These are phyloP conservation scores for Willisornis vidua DNA, from an alignment of 2,113 vertebrate species.

Conservation along the genomic window DNA sequence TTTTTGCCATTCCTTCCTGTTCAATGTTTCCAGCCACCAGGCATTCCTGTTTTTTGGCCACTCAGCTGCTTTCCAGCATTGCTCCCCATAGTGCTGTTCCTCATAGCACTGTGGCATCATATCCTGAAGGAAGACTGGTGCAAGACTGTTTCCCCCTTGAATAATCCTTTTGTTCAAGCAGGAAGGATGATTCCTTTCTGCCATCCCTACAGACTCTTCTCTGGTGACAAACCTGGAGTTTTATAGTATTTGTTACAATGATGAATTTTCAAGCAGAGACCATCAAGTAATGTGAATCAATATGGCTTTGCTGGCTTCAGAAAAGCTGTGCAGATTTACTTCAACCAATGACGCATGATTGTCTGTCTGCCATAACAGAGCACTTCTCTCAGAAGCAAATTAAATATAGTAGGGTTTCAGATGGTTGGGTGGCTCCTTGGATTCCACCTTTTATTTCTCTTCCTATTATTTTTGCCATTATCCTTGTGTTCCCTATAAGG, in stretches of 20 bases:
- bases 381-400: not conserved
- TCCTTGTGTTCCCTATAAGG: not conserved
- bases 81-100: not conserved
- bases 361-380: not conserved
- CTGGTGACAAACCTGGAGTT: not conserved
- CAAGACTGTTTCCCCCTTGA: not conserved
- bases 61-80: not conserved
- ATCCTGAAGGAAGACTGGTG: not conserved
- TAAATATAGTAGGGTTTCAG: not conserved
- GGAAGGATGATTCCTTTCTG: constrained; percentile 3
- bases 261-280: constrained; percentile 25
- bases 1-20: not conserved
- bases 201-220: not conserved
- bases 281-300: constrained; percentile 37
- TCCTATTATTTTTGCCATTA: constrained; percentile 30
- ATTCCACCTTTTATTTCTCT: not conserved
- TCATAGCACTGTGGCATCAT: not conserved
- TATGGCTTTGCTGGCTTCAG: constrained; percentile 4
- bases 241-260: constrained; percentile 5
- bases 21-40: not conserved
- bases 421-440: not conserved
- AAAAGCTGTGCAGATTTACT: constrained; percentile 19
- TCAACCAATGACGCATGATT: not conserved
- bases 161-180: not conserved
- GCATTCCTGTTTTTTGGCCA: not conserved